phyloP scores from a whole-genome alignment of 2,888 invertebrate genomes.

The Folsomia manolachei region DNA sequence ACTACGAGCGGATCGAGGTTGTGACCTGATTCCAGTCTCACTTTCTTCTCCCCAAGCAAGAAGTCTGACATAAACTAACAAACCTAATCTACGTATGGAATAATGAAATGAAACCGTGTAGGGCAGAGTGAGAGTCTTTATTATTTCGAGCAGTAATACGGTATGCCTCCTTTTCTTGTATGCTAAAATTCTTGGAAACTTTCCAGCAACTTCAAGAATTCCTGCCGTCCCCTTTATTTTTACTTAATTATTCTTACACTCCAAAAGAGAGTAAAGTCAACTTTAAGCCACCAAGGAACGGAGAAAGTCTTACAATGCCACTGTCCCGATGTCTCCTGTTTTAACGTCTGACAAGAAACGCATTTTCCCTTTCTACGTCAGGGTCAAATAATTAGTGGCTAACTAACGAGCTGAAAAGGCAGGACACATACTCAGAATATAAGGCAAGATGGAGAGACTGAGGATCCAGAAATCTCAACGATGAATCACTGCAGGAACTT shows the following conservation, averaged over 20 bases:
- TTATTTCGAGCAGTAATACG: no score
- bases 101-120: neutral
- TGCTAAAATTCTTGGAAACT: neutral
- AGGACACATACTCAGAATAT: neutral
- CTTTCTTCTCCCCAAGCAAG: neutral
- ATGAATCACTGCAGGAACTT: neutral
- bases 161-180: neutral
- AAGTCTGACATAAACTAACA: neutral
- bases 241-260: neutral
- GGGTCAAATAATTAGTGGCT: no score
- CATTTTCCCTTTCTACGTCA: neutral
- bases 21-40: constrained; percentile 12
- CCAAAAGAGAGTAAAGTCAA: neutral
- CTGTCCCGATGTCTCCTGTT: neutral
- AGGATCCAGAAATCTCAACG: no score
- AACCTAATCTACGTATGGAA: neutral
- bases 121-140: neutral
- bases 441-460: neutral
- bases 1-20: neutral
- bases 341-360: neutral
- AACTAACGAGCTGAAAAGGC: neutral
- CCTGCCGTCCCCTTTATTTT: neutral
- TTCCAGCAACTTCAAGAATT: neutral
- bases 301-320: no score
- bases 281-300: neutral